Conservation (phyloP, 1,140 invertebrate genomes). For the Cydia fagiglandana region DNA sequence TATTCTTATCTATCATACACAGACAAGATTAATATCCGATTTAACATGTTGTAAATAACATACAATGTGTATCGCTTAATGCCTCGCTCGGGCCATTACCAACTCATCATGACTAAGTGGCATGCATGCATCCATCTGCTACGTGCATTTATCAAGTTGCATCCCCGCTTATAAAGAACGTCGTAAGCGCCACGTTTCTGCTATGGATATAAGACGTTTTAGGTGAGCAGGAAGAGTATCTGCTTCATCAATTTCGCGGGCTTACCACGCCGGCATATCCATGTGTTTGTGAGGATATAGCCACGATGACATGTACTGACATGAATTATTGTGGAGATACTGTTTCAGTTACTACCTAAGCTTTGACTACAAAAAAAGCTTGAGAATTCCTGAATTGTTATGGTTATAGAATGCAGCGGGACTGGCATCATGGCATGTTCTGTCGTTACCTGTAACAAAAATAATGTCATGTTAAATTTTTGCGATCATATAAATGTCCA, state of each 20-base stretch:
- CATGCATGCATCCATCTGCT: conserved; percentile 14
- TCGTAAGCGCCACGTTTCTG: background rate
- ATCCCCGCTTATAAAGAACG: background rate
- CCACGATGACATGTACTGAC: background rate
- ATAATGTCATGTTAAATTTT: background rate
- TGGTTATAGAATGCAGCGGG: no score
- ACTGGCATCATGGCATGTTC: no score
- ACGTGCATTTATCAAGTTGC: conserved; percentile 12
- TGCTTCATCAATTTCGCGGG: conserved; percentile 16
- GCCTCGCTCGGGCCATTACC: background rate
- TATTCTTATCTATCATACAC: no score
- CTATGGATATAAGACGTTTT: background rate
- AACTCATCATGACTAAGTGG: conserved; percentile 20
- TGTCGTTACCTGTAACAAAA: background rate
- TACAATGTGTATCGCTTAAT: background rate
- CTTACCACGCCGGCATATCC: background rate
- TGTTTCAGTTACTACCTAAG: background rate
- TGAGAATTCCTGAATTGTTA: no score
- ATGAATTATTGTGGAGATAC: background rate
- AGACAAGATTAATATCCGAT: background rate
- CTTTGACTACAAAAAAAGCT: no score
- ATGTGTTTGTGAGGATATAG: background rate
- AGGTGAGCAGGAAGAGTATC: background rate
- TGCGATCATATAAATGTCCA: background rate
- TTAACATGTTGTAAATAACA: conserved; percentile 30